Base-by-base conservation (phyloP, 2,797 vertebrate genomes). In the Enteromius unitaeniatus region DNA sequence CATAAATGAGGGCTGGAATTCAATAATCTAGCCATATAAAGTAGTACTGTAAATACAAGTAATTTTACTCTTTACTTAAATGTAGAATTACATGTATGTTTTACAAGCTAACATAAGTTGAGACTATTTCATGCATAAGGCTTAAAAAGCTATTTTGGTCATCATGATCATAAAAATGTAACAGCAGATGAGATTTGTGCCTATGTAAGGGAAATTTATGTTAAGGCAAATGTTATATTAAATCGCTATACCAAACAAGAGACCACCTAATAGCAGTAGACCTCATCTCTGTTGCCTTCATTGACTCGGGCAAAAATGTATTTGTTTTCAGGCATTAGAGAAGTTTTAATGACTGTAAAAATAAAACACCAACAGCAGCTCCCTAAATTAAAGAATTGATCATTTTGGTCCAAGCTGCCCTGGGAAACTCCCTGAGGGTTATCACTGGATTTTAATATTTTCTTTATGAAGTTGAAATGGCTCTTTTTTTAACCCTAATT, bases 301-400 rank as follows among this genome's bases (percentile, higher is more conserved):
- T 79, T 67, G 68, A 74, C 73, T 78, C 17, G 28, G 31, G 19
- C 60, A 45, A 55, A 78, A 53, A 34, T 47, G 11, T 1, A 73
- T 77, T 72, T 64, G n/a, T 55, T 78, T 67, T 28, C 4, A 31
- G 34, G 58, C 31, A 73, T 26, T 47, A 85, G 68, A 81, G 6
- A 76, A 77, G 40, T 73, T 49, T 42, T 42, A 72, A 72, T 51
- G 26, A 67, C 26, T 23, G 14, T 45, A 15, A 15, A 78, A 34
- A 64, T 31, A 53, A 75, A 84, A 14, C 15, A 78, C 19, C 37
- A 47, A 64, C 17, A 64, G 42, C 23, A 76, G 28, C n/a, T 60
- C 49, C 51, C 1, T 13, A 28, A 45, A 55, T 28, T 53, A 34
- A 72, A 83, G 64, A 49, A 83, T 21, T 37, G 23, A 76, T 55